phyloP scores from a whole-genome alignment of 2,797 vertebrate genomes.

The Esox masquinongy region DNA sequence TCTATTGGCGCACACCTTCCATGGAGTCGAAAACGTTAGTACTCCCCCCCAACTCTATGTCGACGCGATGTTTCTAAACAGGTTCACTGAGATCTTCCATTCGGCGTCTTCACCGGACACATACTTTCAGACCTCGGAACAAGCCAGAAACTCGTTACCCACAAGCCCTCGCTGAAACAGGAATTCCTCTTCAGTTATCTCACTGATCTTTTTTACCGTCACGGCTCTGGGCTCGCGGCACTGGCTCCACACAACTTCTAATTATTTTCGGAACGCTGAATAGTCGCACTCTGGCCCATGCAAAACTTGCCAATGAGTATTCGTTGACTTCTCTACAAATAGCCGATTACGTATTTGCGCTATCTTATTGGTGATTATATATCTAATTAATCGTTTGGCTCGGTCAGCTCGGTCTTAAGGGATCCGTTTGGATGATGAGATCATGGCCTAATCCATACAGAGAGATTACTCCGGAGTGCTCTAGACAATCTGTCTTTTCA shows the following conservation, averaged over 20 bases:
- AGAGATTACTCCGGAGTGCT: too few relatives aligned
- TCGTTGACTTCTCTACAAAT: constrained; percentile 54
- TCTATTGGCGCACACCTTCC: neutral
- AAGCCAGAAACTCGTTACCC: constrained; percentile 18
- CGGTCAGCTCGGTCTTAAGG: neutral
- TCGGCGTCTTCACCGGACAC: neutral
- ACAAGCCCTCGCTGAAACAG: constrained; percentile 21
- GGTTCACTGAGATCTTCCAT: neutral
- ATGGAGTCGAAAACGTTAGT: neutral
- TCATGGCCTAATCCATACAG: neutral
- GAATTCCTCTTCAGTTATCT: constrained; percentile 76
- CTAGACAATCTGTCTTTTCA: too few relatives aligned
- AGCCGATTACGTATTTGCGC: constrained; percentile 33
- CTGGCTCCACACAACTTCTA: constrained; percentile 33
- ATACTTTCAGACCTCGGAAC: neutral
- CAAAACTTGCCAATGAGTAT: constrained; percentile 18
- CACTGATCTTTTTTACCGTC: constrained; percentile 66
- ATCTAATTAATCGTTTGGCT: neutral
- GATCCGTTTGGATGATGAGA: neutral
- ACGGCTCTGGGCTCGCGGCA: constrained; percentile 29
- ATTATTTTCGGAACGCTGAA: constrained; percentile 68
- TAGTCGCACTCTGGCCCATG: constrained; percentile 27
- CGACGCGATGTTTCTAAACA: neutral
- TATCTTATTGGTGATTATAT: neutral
- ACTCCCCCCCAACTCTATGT: neutral